A percentile compares a stretch with the other conserved stretches of the same genome.
Evolutionary conservation across 2,113 vertebrate genomes (phyloP).

Genomic region (Paraplagusia blochii): DNA sequence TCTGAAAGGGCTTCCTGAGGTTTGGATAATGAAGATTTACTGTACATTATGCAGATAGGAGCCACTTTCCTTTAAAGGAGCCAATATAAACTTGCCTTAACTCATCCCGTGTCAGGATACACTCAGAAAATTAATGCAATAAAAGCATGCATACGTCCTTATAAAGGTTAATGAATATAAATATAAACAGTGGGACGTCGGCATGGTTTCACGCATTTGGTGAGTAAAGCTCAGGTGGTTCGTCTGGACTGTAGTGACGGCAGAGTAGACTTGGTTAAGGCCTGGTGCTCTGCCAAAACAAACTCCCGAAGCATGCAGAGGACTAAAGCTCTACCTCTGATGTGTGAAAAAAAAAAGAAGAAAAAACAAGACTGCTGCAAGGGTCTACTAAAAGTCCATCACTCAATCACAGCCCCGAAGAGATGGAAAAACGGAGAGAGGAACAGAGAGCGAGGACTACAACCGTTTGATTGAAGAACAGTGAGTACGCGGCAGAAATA

Average conservation of each 20-base stretch:
- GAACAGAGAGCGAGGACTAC: conserved; percentile 35
- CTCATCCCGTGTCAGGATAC: conserved; percentile 43
- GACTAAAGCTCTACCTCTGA: conserved; percentile 76
- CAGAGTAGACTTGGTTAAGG: conserved; percentile 69
- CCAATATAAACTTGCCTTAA: conserved; percentile 51
- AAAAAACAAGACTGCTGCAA: conserved; percentile 66
- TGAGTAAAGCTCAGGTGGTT: conserved; percentile 49
- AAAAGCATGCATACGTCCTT: conserved; percentile 52
- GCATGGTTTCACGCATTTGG: conserved; percentile 33
- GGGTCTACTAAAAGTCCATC: conserved; percentile 79
- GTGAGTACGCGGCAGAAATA: conserved; percentile 38
- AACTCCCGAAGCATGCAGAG: conserved; percentile 77
- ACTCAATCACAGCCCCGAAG: conserved; percentile 69
- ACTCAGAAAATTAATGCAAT: conserved; percentile 54
- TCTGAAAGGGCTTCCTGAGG: conserved; percentile 35
- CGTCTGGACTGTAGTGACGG: conserved; percentile 51
- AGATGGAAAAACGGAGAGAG: conserved; percentile 36
- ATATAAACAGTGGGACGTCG: conserved; percentile 56
- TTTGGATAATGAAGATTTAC: conserved; percentile 64
- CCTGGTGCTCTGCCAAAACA: conserved; percentile 77
- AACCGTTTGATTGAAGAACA: conserved; percentile 61
- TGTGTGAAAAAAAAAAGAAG: conserved; percentile 72
- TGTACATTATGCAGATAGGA: conserved; percentile 55
- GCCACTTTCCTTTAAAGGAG: conserved; percentile 49
- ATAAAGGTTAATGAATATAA: conserved; percentile 68